A percentile compares a stretch with the other conserved stretches of the same genome.
phyloP scores from a whole-genome alignment of 1,140 invertebrate genomes.

The Aphelinus certus region DNA sequence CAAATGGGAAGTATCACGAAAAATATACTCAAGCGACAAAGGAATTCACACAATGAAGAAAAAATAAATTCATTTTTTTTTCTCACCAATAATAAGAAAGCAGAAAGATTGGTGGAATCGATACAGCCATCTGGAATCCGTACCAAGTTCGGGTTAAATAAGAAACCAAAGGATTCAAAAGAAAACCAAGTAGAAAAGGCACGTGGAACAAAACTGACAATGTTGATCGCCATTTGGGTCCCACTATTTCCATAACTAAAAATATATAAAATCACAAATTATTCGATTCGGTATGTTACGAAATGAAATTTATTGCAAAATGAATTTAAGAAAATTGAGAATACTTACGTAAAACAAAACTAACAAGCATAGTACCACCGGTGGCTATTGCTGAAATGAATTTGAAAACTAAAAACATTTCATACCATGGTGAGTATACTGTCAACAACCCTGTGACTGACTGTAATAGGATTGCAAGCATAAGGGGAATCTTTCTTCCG shows the following conservation, averaged over 20 bases:
- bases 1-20: no score
- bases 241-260: constrained; percentile 77
- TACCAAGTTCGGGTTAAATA: constrained; percentile 76
- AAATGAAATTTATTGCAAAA: neutral
- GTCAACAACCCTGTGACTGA: constrained; percentile 71
- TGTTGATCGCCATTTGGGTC: constrained; percentile 74
- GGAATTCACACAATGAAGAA: no score
- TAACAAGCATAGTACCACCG: constrained; percentile 72
- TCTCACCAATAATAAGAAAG: constrained; percentile 75
- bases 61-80: neutral
- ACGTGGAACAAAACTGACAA: constrained; percentile 76
- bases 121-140: constrained; percentile 78
- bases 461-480: constrained; percentile 74
- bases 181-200: constrained; percentile 65
- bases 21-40: no score
- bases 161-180: constrained; percentile 66
- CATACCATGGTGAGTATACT: constrained; percentile 74
- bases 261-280: constrained; percentile 19
- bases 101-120: constrained; percentile 76
- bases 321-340: neutral
- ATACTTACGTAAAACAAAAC: constrained; percentile 72
- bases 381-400: constrained; percentile 77
- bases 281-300: no score
- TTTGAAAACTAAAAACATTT: constrained; percentile 74
- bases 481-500: constrained; percentile 74